Conservation (phyloP, 2,113 vertebrate genomes). For the Dendropsophus ebraccatus region DNA sequence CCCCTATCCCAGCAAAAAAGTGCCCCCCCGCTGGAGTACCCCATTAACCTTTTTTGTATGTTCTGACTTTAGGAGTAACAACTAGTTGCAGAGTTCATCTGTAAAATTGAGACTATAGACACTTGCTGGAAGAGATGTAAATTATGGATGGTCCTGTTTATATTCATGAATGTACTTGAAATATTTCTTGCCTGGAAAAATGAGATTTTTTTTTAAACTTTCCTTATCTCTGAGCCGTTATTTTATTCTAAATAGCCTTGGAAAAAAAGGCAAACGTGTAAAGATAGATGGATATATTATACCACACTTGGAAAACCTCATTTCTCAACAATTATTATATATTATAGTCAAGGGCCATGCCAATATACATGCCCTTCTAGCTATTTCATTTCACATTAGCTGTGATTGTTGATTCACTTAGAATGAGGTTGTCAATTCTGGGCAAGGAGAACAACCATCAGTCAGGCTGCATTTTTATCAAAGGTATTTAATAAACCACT, state of each 20-base stretch:
- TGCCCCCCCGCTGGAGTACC: too few species aligned
- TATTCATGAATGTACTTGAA: not conserved
- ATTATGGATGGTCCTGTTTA: slow-evolving; percentile 10
- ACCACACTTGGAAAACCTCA: slow-evolving; percentile 1
- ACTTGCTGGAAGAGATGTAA: not conserved
- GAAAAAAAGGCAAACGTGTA: slow-evolving; percentile 4
- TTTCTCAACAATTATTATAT: slow-evolving; percentile 28
- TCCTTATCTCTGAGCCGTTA: not conserved
- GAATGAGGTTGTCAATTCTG: slow-evolving; percentile 37
- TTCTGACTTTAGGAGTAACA: not conserved
- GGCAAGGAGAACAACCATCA: slow-evolving; percentile 32
- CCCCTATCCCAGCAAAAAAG: too few species aligned
- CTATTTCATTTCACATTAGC: slow-evolving; percentile 30
- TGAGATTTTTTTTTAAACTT: not conserved
- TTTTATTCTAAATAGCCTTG: slow-evolving; percentile 1
- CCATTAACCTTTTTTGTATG: not conserved
- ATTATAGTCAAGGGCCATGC: not conserved
- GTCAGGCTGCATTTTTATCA: slow-evolving; percentile 35
- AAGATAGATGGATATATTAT: slow-evolving; percentile 1
- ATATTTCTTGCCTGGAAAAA: not conserved
- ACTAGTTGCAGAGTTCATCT: not conserved
- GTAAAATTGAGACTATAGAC: not conserved
- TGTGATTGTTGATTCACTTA: slow-evolving; percentile 33
- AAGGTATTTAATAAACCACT: slow-evolving; percentile 5
- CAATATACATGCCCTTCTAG: slow-evolving; percentile 15